A percentile compares a stretch with the other conserved stretches of the same genome.
Conservation (phyloP, 2,113 vertebrate species). For the Alosa alosa region DNA sequence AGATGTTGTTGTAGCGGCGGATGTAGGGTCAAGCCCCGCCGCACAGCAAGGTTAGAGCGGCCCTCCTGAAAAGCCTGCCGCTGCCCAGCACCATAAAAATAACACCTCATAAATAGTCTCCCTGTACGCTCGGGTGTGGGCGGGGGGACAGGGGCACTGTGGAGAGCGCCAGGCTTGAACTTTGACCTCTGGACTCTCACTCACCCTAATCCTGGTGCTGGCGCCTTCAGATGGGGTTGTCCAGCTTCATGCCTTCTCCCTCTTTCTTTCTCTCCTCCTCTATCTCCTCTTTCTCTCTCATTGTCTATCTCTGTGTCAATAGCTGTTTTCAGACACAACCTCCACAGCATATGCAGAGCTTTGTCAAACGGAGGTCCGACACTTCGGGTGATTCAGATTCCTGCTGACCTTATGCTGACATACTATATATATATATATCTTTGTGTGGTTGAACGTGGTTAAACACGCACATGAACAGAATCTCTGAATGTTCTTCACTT, state of each 20-base stretch:
- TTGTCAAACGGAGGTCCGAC: too few species aligned
- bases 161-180: slow-evolving; percentile 49
- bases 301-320: background rate
- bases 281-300: background rate
- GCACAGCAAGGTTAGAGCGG: slow-evolving; percentile 65
- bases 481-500: too few species aligned
- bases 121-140: background rate
- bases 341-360: too few species aligned
- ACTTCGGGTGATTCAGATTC: too few species aligned
- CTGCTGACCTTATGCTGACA: too few species aligned
- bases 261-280: background rate
- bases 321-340: too few species aligned
- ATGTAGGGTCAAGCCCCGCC: slow-evolving; percentile 61
- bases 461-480: too few species aligned
- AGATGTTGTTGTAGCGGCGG: slow-evolving; percentile 54
- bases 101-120: slow-evolving; percentile 74
- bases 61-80: slow-evolving; percentile 73
- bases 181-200: slow-evolving; percentile 62
- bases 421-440: too few species aligned
- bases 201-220: slow-evolving; percentile 52
- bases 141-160: slow-evolving; percentile 60
- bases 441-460: too few species aligned
- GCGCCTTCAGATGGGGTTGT: background rate
- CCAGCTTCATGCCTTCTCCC: background rate
- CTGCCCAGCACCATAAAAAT: slow-evolving; percentile 76